A percentile compares a stretch with the other conserved stretches of the same genome.
These are phyloP conservation scores for Bombus balteatus DNA, from an alignment of 1,140 invertebrate genomes.

Conservation along the genomic window DNA sequence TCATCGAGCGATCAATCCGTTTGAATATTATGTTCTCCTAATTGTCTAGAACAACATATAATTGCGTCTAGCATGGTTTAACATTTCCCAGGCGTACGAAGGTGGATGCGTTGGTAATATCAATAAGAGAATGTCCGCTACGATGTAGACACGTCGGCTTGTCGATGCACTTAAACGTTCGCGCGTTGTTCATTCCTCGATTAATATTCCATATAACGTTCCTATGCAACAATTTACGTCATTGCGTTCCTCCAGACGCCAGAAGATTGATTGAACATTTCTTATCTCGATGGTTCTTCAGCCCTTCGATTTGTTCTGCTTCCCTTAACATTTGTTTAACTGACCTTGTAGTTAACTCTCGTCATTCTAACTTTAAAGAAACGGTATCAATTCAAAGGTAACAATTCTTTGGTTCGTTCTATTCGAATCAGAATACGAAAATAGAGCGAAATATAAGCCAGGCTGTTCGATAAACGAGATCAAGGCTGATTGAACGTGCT, in stretches of 20 bases:
- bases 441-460: background rate
- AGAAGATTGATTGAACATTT: background rate
- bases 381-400: background rate
- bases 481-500: conserved; percentile 29
- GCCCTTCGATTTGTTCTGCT: background rate
- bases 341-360: background rate
- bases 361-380: background rate
- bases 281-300: background rate
- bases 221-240: background rate
- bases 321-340: background rate
- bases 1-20: background rate
- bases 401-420: background rate
- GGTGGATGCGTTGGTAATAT: conserved; percentile 23
- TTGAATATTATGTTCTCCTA: background rate
- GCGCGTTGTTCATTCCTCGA: conserved; percentile 53
- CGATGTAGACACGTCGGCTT: conserved; percentile 27
- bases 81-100: background rate
- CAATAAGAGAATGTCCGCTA: conserved; percentile 24
- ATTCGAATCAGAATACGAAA: background rate
- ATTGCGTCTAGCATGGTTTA: conserved; percentile 13
- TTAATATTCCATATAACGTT: conserved; percentile 50
- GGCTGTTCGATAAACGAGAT: conserved; percentile 13
- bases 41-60: background rate
- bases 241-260: background rate
- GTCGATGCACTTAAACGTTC: conserved; percentile 38